Conservation (phyloP, 2,797 vertebrate species). For the Syngnathus acus region DNA sequence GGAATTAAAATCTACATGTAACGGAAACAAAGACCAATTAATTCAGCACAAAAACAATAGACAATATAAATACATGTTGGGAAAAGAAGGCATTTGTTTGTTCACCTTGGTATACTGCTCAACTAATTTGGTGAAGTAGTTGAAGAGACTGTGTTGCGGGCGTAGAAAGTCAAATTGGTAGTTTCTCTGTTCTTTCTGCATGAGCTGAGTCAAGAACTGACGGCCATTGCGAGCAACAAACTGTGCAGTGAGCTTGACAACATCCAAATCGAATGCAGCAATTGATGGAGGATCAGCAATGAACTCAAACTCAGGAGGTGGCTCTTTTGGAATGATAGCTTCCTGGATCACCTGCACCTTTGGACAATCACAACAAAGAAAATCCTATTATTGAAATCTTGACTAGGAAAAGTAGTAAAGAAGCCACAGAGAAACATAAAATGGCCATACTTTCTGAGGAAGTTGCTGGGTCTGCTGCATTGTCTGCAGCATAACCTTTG, state of each 20-base stretch:
- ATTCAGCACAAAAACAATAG: not conserved
- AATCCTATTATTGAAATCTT: not conserved
- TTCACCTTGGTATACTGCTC: constrained; percentile 97
- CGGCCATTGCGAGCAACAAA: constrained; percentile 95
- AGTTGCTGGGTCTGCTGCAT: constrained; percentile 85
- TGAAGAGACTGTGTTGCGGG: constrained; percentile 97
- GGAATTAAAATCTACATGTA: constrained; percentile 89
- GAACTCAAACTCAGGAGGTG: constrained; percentile 94
- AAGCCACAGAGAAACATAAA: not conserved
- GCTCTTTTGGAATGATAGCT: constrained; percentile 88
- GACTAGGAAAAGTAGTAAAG: not conserved
- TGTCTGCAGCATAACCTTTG: constrained; percentile 92
- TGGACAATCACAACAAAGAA: constrained; percentile 9
- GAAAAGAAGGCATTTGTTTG: not conserved
- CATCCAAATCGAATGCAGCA: constrained; percentile 94
- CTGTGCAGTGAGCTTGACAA: constrained; percentile 95
- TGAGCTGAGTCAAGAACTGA: constrained; percentile 96
- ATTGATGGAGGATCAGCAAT: constrained; percentile 97
- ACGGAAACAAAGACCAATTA: not conserved
- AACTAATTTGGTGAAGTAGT: constrained; percentile 98
- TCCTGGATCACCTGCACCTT: constrained; percentile 96
- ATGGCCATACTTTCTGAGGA: constrained; percentile 80
- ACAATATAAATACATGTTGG: not conserved
- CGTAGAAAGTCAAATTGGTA: constrained; percentile 98
- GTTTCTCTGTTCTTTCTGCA: constrained; percentile 99